Conservation (phyloP, 1,140 invertebrate genomes). For the Mactra quadrangularis region DNA sequence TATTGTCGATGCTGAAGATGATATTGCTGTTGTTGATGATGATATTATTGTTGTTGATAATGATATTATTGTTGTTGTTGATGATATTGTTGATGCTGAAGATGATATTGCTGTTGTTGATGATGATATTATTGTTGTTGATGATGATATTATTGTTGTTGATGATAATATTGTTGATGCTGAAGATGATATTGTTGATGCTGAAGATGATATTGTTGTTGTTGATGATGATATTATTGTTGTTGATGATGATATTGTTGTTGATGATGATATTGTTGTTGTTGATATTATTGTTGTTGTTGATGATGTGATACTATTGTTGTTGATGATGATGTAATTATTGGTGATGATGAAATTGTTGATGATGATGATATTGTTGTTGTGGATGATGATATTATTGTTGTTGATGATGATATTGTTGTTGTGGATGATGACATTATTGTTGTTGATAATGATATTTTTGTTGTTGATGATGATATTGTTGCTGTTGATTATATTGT, state of each 20-base stretch:
- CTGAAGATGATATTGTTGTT: not conserved
- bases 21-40: not conserved
- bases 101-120: not conserved
- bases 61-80: not conserved
- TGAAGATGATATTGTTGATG: not conserved
- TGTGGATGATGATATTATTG: too few species aligned
- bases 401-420: too few species aligned
- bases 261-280: not conserved
- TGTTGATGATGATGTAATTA: too few species aligned
- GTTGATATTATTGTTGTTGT: not conserved
- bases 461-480: too few species aligned
- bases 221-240: not conserved
- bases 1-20: not conserved
- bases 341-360: too few species aligned
- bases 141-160: not conserved
- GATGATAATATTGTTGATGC: not conserved
- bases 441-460: too few species aligned
- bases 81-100: not conserved
- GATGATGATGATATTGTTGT: too few species aligned
- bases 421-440: too few species aligned
- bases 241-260: not conserved
- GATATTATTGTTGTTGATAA: not conserved
- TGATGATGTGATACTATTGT: not conserved
- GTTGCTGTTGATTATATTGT: too few species aligned
- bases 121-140: not conserved